Percentiles rank a stretch among this genome's conserved stretches.
Conservation (phyloP, 1,140 invertebrate genomes). For the Conopomorpha cramerella region DNA sequence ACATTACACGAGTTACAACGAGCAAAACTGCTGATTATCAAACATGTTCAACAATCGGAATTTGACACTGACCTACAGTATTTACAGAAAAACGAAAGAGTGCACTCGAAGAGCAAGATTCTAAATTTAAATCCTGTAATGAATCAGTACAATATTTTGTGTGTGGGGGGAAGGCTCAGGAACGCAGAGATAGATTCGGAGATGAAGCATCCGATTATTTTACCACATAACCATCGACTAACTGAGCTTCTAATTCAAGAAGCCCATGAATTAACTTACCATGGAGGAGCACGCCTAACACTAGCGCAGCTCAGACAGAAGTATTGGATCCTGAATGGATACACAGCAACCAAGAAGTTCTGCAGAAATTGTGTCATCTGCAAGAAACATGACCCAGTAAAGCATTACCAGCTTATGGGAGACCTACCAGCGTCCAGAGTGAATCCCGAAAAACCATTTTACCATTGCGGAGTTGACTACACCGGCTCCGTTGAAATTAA, state of each 20-base stretch:
- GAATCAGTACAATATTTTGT: not conserved
- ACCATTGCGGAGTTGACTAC: too few species aligned
- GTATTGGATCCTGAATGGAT: too few species aligned
- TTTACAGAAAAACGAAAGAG: conserved; percentile 1
- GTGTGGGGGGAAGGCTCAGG: not conserved
- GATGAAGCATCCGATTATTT: conserved; percentile 1
- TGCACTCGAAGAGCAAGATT: conserved; percentile 8
- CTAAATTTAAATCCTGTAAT: conserved; percentile 2
- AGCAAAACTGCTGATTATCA: conserved; percentile 1
- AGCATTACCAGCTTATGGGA: too few species aligned
- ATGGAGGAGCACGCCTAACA: not conserved
- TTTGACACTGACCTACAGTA: not conserved
- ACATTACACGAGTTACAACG: conserved; percentile 2
- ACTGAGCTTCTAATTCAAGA: conserved; percentile 1
- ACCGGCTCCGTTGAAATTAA: too few species aligned
- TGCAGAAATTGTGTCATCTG: too few species aligned
- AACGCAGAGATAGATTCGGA: not conserved
- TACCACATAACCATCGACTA: not conserved
- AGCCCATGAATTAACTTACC: not conserved
- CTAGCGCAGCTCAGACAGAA: too few species aligned
- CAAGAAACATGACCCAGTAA: too few species aligned
- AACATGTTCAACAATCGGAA: not conserved
- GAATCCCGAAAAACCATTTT: too few species aligned
- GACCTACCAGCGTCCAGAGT: too few species aligned
- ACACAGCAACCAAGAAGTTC: too few species aligned